Evolutionary conservation across 2,888 invertebrate species (phyloP).

Genomic region (Melanotus villosus): DNA sequence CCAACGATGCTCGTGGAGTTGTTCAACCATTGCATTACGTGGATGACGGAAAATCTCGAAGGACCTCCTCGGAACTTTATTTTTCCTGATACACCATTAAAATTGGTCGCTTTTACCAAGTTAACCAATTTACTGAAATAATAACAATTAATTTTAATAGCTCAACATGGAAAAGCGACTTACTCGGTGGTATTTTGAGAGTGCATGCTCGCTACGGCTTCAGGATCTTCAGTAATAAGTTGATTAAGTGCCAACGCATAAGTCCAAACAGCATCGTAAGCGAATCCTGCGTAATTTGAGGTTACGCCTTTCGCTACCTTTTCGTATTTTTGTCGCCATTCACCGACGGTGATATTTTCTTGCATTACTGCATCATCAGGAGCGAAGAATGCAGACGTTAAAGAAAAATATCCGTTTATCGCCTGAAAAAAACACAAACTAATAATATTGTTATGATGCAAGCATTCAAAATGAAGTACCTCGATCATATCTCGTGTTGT

Average conservation of each 20-base stretch:
- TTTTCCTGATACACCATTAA: constrained; percentile 81
- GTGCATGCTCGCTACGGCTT: constrained; percentile 72
- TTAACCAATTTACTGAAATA: constrained; percentile 68
- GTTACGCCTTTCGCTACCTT: constrained; percentile 40
- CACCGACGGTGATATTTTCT: constrained; percentile 75
- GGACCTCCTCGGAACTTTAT: constrained; percentile 80
- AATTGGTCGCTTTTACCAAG: constrained; percentile 77
- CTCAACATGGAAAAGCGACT: constrained; percentile 50
- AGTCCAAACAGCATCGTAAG: constrained; percentile 88
- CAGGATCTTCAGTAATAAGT: constrained; percentile 74
- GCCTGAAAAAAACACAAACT: constrained; percentile 71
- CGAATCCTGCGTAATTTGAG: constrained; percentile 81
- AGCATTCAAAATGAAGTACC: constrained; percentile 59
- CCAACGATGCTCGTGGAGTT: constrained; percentile 71
- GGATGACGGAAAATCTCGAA: constrained; percentile 75
- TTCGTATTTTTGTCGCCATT: constrained; percentile 74
- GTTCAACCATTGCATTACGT: constrained; percentile 75
- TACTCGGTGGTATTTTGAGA: constrained; percentile 70
- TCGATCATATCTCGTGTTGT: constrained; percentile 74
- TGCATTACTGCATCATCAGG: constrained; percentile 74
- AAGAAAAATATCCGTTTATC: constrained; percentile 80
- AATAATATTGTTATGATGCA: too few relatives aligned
- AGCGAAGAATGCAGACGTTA: constrained; percentile 79
- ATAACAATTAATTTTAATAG: constrained; percentile 10
- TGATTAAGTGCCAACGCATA: constrained; percentile 81